These are phyloP conservation scores for Bombus confusus DNA, from an alignment of 1,140 invertebrate species.

Conservation along the genomic window DNA sequence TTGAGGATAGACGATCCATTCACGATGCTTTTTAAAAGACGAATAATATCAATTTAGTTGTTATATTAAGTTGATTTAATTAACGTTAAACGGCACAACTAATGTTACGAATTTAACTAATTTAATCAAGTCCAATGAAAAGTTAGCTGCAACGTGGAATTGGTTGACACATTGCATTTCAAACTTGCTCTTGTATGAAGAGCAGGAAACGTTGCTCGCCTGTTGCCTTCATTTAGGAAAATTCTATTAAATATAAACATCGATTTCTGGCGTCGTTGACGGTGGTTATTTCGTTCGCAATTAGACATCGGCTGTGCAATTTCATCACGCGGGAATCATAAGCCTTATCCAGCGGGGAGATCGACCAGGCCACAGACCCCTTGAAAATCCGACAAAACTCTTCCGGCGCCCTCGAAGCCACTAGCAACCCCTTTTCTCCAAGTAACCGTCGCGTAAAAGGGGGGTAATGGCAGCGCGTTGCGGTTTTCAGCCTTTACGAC, in stretches of 20 bases:
- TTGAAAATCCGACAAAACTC: conserved; percentile 63
- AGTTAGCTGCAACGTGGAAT: neutral
- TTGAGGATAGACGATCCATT: too few relatives aligned
- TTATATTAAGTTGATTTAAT: too few relatives aligned
- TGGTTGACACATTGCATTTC: neutral
- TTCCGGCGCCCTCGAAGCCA: conserved; percentile 45
- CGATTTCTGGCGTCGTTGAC: too few relatives aligned
- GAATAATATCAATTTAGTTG: too few relatives aligned
- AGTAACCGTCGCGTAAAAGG: conserved; percentile 60
- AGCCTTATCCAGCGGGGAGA: conserved; percentile 69
- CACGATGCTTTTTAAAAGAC: too few relatives aligned
- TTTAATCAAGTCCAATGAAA: too few relatives aligned
- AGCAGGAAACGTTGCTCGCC: neutral
- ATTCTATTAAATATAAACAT: neutral
- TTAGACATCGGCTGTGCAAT: conserved; percentile 43
- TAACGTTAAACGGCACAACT: too few relatives aligned
- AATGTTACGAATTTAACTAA: too few relatives aligned
- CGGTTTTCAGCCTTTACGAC: conserved; percentile 79
- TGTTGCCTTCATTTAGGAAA: neutral
- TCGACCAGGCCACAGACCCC: conserved; percentile 57
- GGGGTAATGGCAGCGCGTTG: conserved; percentile 74
- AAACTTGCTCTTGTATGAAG: neutral
- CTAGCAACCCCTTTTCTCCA: conserved; percentile 57
- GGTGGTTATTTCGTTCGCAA: conserved; percentile 38
- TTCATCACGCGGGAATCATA: conserved; percentile 62